Conservation (phyloP, 30 jellyfish, hydroid and myxozoan genomes). For the Cassiopea xamachana region DNA sequence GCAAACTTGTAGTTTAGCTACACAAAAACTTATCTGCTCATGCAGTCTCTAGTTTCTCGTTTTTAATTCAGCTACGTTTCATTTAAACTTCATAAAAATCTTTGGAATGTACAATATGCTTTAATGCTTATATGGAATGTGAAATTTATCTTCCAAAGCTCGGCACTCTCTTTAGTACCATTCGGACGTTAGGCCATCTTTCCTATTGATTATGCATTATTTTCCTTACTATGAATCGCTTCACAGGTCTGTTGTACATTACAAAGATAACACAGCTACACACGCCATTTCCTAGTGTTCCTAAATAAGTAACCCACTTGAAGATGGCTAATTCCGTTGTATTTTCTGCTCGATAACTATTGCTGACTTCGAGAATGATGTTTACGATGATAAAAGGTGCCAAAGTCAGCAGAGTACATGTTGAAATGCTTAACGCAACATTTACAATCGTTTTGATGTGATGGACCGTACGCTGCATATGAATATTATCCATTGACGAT, state of each 20-base stretch:
- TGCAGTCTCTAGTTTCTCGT: no score
- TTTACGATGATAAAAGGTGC: background rate
- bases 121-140: no score
- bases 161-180: background rate
- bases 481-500: background rate
- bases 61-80: no score
- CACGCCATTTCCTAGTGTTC: background rate
- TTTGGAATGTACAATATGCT: no score
- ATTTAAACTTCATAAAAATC: no score
- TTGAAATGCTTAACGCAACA: constrained; percentile 3
- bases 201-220: background rate
- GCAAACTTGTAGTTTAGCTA: no score
- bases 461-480: background rate
- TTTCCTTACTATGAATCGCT: background rate
- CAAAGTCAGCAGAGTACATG: background rate
- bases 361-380: background rate
- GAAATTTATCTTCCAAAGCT: no score
- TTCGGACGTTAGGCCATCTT: background rate
- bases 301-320: background rate
- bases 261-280: constrained; percentile 1
- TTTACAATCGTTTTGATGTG: constrained; percentile 4
- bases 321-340: background rate
- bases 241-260: background rate
- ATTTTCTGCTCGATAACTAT: background rate
- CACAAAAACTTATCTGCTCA: no score